Percentiles rank a stretch among this genome's conserved stretches.
Evolutionary conservation across 1,140 invertebrate genomes (phyloP).

Genomic region (Hestina assimilis): DNA sequence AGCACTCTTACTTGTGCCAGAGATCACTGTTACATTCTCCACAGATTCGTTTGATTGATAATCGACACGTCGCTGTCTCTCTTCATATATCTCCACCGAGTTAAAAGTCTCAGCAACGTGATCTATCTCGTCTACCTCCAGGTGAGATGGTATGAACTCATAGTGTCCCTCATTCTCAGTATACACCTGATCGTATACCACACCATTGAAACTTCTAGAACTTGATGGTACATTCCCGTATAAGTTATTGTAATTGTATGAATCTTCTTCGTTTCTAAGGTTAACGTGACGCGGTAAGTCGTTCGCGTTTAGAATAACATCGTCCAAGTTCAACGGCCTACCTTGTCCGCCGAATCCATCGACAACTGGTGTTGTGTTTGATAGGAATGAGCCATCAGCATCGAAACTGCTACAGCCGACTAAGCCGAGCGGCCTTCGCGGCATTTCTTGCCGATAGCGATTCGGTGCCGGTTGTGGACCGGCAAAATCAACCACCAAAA

Average conservation of each 20-base stretch:
- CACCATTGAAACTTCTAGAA: constrained; percentile 52
- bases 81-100: constrained; percentile 67
- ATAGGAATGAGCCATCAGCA: constrained; percentile 66
- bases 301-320: constrained; percentile 57
- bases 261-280: constrained; percentile 52
- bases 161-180: constrained; percentile 73
- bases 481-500: constrained; percentile 89
- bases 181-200: constrained; percentile 68
- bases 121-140: constrained; percentile 58
- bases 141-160: constrained; percentile 58
- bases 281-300: constrained; percentile 51
- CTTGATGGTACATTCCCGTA: constrained; percentile 54
- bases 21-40: constrained; percentile 68
- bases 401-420: constrained; percentile 70
- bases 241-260: constrained; percentile 63
- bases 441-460: constrained; percentile 58
- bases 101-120: constrained; percentile 58
- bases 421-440: constrained; percentile 61
- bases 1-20: constrained; percentile 66
- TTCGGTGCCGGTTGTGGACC: constrained; percentile 63
- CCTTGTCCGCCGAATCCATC: constrained; percentile 75
- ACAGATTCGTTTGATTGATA: constrained; percentile 63
- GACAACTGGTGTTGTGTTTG: constrained; percentile 74
- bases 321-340: constrained; percentile 66
- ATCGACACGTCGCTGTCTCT: constrained; percentile 40